A percentile compares a stretch with the other conserved stretches of the same genome.
Evolutionary conservation across 2,888 invertebrate genomes (phyloP).

Genomic region (Cataglyphis rosenhaueri): DNA sequence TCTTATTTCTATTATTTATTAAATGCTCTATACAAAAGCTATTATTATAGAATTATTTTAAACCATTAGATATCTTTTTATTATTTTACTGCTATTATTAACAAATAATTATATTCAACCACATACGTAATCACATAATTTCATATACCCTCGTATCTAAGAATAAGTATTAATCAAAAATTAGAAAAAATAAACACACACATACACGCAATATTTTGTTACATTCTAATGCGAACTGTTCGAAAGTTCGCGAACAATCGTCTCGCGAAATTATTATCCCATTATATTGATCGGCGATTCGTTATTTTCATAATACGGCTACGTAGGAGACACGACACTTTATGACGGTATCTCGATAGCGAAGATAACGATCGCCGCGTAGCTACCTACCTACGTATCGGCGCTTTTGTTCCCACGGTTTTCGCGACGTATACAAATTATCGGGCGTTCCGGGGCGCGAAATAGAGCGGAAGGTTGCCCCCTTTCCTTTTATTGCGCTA

Average conservation of each 20-base stretch:
- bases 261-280: slow-evolving; percentile 29
- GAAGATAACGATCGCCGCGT: slow-evolving; percentile 55
- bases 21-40: neutral
- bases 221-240: neutral
- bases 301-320: slow-evolving; percentile 17
- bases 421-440: slow-evolving; percentile 68
- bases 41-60: neutral
- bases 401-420: slow-evolving; percentile 65
- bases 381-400: slow-evolving; percentile 24
- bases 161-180: neutral
- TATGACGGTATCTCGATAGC: slow-evolving; percentile 51
- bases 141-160: neutral
- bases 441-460: slow-evolving; percentile 59
- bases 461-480: slow-evolving; percentile 50
- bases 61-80: neutral
- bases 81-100: neutral
- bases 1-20: neutral
- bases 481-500: slow-evolving; percentile 6
- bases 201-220: neutral
- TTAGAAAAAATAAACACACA: neutral
- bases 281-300: slow-evolving; percentile 24
- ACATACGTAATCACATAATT: neutral
- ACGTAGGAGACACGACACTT: slow-evolving; percentile 38
- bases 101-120: neutral
- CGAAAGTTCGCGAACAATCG: neutral